Evolutionary conservation across 2,797 vertebrate genomes (phyloP).

Genomic region (Lophura swinhoii): DNA sequence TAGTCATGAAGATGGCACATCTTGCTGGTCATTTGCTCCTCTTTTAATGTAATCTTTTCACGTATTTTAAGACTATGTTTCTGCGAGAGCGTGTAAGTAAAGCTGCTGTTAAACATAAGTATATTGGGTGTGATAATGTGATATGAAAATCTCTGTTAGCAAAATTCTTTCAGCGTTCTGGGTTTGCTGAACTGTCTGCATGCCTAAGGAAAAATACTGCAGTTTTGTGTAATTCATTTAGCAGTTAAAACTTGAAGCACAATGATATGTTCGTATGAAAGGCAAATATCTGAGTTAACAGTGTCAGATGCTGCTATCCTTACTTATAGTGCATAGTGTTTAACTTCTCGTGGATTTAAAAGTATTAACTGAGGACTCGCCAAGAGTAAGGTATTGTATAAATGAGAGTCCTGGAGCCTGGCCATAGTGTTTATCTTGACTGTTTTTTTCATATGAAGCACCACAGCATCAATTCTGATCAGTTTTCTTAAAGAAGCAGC

Average conservation of each 20-base stretch:
- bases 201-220: background rate
- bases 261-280: background rate
- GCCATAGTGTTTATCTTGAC: background rate
- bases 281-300: background rate
- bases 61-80: background rate
- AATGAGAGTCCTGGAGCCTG: background rate
- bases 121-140: fast-evolving
- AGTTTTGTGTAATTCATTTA: background rate
- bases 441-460: background rate
- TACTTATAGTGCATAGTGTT: background rate
- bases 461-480: background rate
- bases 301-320: background rate
- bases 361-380: background rate
- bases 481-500: background rate
- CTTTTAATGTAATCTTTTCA: background rate
- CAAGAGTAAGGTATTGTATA: background rate
- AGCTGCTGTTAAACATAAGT: background rate
- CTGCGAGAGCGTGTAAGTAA: background rate
- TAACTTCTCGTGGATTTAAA: background rate
- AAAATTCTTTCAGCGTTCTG: background rate
- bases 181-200: background rate
- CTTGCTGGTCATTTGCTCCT: background rate
- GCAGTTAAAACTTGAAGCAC: background rate
- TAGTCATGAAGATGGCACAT: background rate
- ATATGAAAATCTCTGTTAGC: background rate